Evolutionary conservation across 1,140 invertebrate species (phyloP).

Genomic region (Aphis gossypii): DNA sequence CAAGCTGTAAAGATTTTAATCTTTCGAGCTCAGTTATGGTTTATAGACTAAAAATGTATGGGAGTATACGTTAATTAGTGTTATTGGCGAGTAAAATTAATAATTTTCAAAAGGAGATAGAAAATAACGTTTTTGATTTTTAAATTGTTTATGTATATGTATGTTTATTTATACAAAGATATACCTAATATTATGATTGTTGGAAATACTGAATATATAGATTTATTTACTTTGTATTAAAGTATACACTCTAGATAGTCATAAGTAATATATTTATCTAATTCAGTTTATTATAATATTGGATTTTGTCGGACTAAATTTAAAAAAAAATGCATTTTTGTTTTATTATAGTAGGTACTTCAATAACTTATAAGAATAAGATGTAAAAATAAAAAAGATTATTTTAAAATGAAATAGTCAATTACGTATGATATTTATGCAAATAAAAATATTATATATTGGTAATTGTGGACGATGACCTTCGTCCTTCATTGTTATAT

Average conservation of each 20-base stretch:
- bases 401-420: background rate
- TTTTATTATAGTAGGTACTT: background rate
- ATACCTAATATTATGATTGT: background rate
- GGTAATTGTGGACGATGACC: background rate
- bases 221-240: background rate
- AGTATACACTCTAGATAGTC: too few species aligned
- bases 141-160: background rate
- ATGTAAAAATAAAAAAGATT: background rate
- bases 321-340: background rate
- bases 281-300: background rate
- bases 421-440: background rate
- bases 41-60: background rate
- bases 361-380: background rate
- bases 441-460: background rate
- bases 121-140: background rate
- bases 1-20: background rate
- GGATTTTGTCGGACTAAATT: background rate
- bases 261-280: background rate
- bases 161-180: background rate
- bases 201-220: background rate
- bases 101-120: background rate
- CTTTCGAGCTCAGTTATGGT: background rate
- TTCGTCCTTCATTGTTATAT: slow-evolving; percentile 9
- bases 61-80: background rate
- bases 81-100: background rate